Base-by-base conservation (phyloP, 2,797 vertebrate genomes). In the Peromyscus nudipes region DNA sequence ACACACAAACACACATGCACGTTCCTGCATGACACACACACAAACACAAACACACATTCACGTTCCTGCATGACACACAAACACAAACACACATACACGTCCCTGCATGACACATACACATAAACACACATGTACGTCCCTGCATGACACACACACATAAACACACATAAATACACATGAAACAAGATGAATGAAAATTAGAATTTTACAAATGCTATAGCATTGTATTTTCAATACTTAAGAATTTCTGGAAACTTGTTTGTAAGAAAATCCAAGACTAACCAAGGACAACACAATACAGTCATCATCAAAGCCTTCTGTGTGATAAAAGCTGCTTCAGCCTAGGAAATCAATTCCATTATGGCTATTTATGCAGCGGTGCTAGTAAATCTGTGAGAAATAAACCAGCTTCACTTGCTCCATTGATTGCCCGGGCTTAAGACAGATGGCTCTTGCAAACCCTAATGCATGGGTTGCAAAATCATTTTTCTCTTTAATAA, bases 401-500 rank as follows among this genome's bases (percentile, higher is more conserved):
- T 98, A 98, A 97, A 98, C 27, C 65, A 93, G 98, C 94, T 96
- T 98, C 85, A 98, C 98, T 98, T 98, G 98, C 95, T 94, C 97
- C 98, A 98, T 98, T 98, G 98, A 98, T 98, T 98, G 97, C 80
- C 88, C 83, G 97, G 98, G 94, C 95, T 97, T 97, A 98, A 98
- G 98, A 98, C 93, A 98, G 97, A 98, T 97, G 98, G 94, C 96
- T 98, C 65, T 69, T 85, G 95, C 97, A 97, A 93, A 97, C 97
- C 97, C 98, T 98, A 98, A 98, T 97, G 97, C 96, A 97, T 86
- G 92, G 97, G 96, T 94, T 98, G 97, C 96, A 98, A 98, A 98
- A 98, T 95, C 31, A 98, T 98, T 98, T 98, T 98, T 98, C 98
- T 97, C 98, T 98, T 98, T 98, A 98, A 98, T 98, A 98, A 98